Conservation (phyloP, 2,888 invertebrate genomes). For the Phengaris alcon region DNA sequence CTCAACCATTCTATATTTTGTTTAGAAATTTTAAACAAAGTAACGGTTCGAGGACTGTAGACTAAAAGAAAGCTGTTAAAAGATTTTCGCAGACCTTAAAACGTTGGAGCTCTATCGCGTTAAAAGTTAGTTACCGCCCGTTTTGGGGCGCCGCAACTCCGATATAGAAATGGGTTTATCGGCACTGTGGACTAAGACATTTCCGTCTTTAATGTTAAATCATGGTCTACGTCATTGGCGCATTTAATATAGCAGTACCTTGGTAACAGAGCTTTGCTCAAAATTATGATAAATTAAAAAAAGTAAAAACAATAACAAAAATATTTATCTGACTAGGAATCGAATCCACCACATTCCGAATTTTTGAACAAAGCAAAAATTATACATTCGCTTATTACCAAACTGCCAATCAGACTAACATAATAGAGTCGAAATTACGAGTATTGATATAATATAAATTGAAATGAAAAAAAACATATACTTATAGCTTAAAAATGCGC, state of each 20-base stretch:
- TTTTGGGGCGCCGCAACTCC: background rate
- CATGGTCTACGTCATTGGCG: background rate
- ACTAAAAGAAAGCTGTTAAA: slow-evolving; percentile 25
- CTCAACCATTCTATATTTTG: background rate
- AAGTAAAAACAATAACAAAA: too few relatives aligned
- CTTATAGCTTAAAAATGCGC: too few relatives aligned
- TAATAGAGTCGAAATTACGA: too few relatives aligned
- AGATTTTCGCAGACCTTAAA: slow-evolving; percentile 23
- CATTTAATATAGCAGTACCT: background rate
- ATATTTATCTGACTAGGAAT: too few relatives aligned
- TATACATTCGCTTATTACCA: too few relatives aligned
- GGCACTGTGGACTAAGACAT: slow-evolving; percentile 3
- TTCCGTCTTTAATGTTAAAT: background rate
- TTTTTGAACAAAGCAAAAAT: too few relatives aligned
- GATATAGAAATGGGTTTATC: slow-evolving; percentile 16
- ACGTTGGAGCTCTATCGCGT: slow-evolving; percentile 16
- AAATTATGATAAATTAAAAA: too few relatives aligned
- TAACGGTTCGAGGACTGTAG: slow-evolving; percentile 6
- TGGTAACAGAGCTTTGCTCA: too few relatives aligned
- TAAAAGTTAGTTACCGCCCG: slow-evolving; percentile 26
- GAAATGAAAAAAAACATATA: too few relatives aligned
- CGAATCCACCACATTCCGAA: too few relatives aligned
- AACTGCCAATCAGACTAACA: too few relatives aligned
- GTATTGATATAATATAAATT: too few relatives aligned
- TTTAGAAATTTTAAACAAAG: slow-evolving; percentile 18